A percentile compares a stretch with the other conserved stretches of the same genome.
Evolutionary conservation across 2,797 vertebrate species (phyloP).

Genomic region (Apodemus agrarius): DNA sequence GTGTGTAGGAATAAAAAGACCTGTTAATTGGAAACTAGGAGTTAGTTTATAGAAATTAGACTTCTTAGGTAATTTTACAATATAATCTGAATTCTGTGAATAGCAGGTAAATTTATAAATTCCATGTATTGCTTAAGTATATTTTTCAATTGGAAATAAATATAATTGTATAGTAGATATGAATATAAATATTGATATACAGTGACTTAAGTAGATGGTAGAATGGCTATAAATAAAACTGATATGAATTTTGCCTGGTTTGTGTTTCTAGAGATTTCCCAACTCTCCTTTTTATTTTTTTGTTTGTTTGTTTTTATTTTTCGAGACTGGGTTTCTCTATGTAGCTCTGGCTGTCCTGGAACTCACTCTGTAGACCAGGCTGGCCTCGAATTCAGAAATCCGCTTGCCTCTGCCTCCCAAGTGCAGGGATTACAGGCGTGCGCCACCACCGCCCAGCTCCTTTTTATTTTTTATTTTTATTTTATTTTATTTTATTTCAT

Average conservation of each 20-base stretch:
- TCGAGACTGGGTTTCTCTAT: too few relatives aligned
- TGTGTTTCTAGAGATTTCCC: constrained; percentile 15
- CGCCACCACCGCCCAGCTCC: too few relatives aligned
- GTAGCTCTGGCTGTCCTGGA: too few relatives aligned
- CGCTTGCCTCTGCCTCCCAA: too few relatives aligned
- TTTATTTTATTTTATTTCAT: too few relatives aligned
- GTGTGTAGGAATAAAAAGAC: constrained; percentile 49
- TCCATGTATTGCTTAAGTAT: neutral
- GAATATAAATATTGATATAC: constrained; percentile 22
- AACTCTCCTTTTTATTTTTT: neutral
- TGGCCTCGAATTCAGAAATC: too few relatives aligned
- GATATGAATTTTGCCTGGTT: neutral
- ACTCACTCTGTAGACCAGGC: too few relatives aligned
- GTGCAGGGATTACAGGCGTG: too few relatives aligned
- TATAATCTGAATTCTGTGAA: neutral
- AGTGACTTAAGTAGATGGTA: neutral
- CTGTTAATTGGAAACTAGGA: neutral
- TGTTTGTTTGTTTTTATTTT: too few relatives aligned
- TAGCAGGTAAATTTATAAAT: constrained; percentile 18
- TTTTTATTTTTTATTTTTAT: too few relatives aligned
- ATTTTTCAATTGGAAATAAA: neutral
- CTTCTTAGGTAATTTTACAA: neutral
- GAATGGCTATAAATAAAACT: neutral
- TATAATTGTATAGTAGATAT: neutral
- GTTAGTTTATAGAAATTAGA: constrained; percentile 21